These are phyloP conservation scores for Macrosteles quadrilineatus DNA, from an alignment of 1,140 invertebrate species.

Conservation along the genomic window DNA sequence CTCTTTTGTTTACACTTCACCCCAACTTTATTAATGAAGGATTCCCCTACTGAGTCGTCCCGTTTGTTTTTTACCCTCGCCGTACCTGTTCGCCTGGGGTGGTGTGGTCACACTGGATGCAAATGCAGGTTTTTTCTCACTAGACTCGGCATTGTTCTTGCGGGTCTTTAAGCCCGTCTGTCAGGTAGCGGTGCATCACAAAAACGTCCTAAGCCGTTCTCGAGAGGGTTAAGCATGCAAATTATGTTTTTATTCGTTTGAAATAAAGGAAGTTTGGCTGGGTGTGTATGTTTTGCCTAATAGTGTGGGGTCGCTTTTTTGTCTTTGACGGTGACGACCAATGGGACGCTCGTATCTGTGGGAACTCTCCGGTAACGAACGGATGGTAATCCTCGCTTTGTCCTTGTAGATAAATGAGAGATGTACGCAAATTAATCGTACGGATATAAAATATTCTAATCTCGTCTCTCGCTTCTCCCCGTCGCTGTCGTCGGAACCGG, in stretches of 20 bases:
- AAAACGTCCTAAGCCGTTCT: constrained; percentile 26
- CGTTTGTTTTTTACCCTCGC: constrained; percentile 26
- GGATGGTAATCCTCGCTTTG: constrained; percentile 16
- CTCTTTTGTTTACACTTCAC: constrained; percentile 31
- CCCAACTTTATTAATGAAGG: constrained; percentile 22
- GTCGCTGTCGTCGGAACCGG: too few relatives aligned
- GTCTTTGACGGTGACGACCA: constrained; percentile 20
- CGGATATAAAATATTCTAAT: constrained; percentile 25
- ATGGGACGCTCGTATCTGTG: constrained; percentile 16
- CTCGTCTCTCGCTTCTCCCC: not conserved
- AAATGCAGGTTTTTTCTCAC: constrained; percentile 27
- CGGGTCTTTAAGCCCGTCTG: constrained; percentile 27
- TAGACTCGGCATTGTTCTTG: constrained; percentile 23
- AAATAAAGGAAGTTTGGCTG: constrained; percentile 31
- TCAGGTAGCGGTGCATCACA: constrained; percentile 29
- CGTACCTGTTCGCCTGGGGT: not conserved
- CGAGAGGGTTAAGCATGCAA: constrained; percentile 29
- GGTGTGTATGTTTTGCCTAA: constrained; percentile 32
- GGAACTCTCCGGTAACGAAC: constrained; percentile 22
- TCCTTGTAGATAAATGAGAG: constrained; percentile 30
- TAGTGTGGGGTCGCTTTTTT: constrained; percentile 29
- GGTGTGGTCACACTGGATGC: constrained; percentile 25
- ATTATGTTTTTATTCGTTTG: constrained; percentile 28
- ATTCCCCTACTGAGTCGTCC: constrained; percentile 1
- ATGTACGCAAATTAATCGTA: constrained; percentile 28